Conservation (phyloP, 2,113 vertebrate species). For the Fregetta grallaria region DNA sequence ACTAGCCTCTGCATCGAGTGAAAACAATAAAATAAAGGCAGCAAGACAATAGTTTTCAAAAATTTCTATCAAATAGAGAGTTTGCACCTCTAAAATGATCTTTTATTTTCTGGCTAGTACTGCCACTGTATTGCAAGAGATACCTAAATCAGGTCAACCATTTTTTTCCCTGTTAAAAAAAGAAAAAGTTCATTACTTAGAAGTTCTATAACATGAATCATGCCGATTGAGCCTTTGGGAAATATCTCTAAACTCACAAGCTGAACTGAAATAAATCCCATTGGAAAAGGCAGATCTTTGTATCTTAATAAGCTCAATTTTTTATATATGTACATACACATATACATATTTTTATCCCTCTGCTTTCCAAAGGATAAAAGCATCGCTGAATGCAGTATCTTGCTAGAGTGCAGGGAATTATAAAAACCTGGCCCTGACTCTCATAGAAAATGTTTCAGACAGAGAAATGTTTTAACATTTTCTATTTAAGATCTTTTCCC, state of each 20-base stretch:
- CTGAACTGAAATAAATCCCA: background rate
- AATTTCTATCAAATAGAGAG: background rate
- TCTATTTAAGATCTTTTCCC: background rate
- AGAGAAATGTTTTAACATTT: background rate
- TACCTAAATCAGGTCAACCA: slow-evolving; percentile 17
- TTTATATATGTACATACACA: background rate
- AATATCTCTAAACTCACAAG: background rate
- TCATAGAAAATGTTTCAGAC: background rate
- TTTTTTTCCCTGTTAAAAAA: background rate
- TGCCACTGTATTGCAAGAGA: background rate
- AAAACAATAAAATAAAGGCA: background rate
- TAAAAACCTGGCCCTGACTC: background rate
- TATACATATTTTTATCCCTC: background rate
- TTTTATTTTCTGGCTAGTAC: background rate
- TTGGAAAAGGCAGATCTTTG: background rate
- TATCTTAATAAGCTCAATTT: slow-evolving; percentile 20
- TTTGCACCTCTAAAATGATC: background rate
- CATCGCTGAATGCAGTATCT: background rate
- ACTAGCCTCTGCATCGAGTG: background rate
- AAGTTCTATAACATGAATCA: slow-evolving; percentile 19
- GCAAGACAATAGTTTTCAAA: background rate
- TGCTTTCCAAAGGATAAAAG: background rate
- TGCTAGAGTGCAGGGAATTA: background rate
- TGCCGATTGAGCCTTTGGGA: slow-evolving; percentile 38
- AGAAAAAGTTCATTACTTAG: background rate